These are phyloP conservation scores for Epinotia brunnichana DNA, from an alignment of 2,888 invertebrate genomes.

Conservation along the genomic window DNA sequence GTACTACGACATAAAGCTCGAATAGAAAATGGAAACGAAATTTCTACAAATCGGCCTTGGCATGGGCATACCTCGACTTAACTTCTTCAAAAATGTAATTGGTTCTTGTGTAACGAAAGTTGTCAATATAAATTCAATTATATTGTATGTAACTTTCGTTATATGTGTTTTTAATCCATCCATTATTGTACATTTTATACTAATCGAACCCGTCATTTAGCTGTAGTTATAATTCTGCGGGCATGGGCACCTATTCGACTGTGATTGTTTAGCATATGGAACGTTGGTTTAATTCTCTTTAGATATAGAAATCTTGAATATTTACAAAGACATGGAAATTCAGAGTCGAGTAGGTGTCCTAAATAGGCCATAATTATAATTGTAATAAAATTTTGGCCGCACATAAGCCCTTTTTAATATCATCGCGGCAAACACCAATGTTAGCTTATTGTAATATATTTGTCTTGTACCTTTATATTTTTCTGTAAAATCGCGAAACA, in stretches of 20 bases:
- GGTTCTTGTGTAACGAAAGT: no score
- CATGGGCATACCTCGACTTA: no score
- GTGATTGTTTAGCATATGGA: background rate
- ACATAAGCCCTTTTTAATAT: constrained; percentile 1
- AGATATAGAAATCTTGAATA: no score
- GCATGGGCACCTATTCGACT: constrained; percentile 11
- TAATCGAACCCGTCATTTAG: constrained; percentile 61
- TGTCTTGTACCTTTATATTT: constrained; percentile 25
- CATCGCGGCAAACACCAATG: constrained; percentile 62
- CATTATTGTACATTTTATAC: constrained; percentile 60
- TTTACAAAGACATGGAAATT: background rate
- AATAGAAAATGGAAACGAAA: no score
- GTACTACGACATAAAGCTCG: no score
- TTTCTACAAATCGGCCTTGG: no score
- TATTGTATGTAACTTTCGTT: background rate
- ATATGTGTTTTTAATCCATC: background rate
- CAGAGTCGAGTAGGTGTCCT: background rate
- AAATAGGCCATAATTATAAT: no score
- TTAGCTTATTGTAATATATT: constrained; percentile 53
- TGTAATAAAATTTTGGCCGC: constrained; percentile 8
- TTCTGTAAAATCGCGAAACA: constrained; percentile 4
- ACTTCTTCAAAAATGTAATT: no score
- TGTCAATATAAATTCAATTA: no score
- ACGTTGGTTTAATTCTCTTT: background rate
- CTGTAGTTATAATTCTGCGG: constrained; percentile 25